These are phyloP conservation scores for Thymelicus lineola DNA, from an alignment of 2,888 invertebrate genomes.

Conservation along the genomic window DNA sequence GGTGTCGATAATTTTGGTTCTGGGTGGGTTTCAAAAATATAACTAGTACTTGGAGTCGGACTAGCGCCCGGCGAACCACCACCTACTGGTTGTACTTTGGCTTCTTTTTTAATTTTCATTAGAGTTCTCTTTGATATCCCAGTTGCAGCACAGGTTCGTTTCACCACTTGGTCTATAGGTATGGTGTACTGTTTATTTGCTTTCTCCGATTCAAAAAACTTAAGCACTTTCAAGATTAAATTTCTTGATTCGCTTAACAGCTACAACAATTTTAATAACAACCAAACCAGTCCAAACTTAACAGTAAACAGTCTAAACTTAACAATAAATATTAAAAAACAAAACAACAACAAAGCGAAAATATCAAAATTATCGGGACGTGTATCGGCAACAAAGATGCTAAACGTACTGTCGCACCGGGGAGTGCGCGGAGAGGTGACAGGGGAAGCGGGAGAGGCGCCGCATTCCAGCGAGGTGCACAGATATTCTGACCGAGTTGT, in stretches of 20 bases:
- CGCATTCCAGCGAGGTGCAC: constrained; percentile 39
- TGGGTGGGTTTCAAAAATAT: too few relatives aligned
- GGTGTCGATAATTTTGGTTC: too few relatives aligned
- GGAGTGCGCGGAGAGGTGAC: constrained; percentile 24
- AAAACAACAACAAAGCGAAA: too few relatives aligned
- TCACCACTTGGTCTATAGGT: constrained; percentile 45
- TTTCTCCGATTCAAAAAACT: constrained; percentile 44
- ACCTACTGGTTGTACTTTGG: constrained; percentile 9
- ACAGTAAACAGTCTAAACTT: too few relatives aligned
- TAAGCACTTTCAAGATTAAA: constrained; percentile 42
- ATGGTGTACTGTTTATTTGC: constrained; percentile 39
- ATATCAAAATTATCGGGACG: too few relatives aligned
- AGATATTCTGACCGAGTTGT: neutral
- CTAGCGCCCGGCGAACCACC: too few relatives aligned
- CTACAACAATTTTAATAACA: too few relatives aligned
- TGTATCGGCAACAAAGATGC: constrained; percentile 21
- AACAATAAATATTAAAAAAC: too few relatives aligned
- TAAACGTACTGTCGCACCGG: constrained; percentile 14
- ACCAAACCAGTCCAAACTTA: too few relatives aligned
- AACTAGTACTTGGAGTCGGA: too few relatives aligned
- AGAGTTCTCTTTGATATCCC: constrained; percentile 45
- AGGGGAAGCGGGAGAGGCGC: constrained; percentile 32
- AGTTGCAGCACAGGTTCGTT: constrained; percentile 47
- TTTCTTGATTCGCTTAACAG: constrained; percentile 33
- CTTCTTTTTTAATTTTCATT: constrained; percentile 45